phyloP scores from a whole-genome alignment of 2,888 invertebrate species.

The Drosophila eohydei region DNA sequence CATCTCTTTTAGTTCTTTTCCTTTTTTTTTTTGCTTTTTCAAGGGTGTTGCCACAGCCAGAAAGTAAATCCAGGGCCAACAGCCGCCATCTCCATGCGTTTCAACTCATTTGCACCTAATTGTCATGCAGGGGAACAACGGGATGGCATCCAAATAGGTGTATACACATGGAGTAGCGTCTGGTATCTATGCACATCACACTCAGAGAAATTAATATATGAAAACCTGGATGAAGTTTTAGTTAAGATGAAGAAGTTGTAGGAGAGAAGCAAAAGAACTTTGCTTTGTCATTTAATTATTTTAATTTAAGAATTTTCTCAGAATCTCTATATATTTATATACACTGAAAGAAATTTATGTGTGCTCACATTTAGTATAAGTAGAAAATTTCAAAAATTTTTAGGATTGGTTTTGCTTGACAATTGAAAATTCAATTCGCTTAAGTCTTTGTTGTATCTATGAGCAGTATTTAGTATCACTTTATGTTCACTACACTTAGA shows the following conservation, averaged over 20 bases:
- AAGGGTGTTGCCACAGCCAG: slow-evolving; percentile 45
- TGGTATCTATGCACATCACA: slow-evolving; percentile 10
- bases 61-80: slow-evolving; percentile 11
- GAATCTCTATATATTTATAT: background rate
- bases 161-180: slow-evolving; percentile 9
- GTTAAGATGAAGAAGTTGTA: background rate
- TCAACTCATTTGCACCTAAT: slow-evolving; percentile 79
- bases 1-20: slow-evolving; percentile 21
- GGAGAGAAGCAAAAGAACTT: background rate
- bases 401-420: background rate
- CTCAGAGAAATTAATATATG: background rate
- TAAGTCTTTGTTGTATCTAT: background rate
- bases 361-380: no score
- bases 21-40: slow-evolving; percentile 25
- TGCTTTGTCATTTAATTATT: background rate
- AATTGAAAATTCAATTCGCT: background rate
- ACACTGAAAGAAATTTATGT: background rate
- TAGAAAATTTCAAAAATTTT: background rate
- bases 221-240: background rate
- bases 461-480: background rate
- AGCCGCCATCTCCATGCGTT: slow-evolving; percentile 57
- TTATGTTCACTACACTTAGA: background rate
- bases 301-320: background rate
- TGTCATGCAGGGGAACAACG: slow-evolving; percentile 63
- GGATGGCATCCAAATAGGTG: slow-evolving; percentile 4